Conservation (phyloP, 2,797 vertebrate genomes). For the Chaetodon trifasciatus region DNA sequence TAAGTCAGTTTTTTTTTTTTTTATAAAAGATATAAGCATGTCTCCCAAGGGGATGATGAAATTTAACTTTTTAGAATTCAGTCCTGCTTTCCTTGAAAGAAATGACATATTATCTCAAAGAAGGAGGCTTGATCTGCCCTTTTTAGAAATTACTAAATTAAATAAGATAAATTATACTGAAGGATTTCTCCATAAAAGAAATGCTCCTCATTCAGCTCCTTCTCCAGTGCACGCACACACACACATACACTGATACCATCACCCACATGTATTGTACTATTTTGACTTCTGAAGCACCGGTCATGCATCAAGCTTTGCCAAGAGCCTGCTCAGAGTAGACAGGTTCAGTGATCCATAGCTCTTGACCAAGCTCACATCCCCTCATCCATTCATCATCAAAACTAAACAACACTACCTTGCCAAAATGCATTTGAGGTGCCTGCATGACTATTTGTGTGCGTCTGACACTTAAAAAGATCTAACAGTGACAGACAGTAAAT, state of each 20-base stretch:
- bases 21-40: conserved; percentile 14
- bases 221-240: not conserved
- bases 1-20: conserved; percentile 24
- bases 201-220: not conserved
- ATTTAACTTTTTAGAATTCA: conserved; percentile 10
- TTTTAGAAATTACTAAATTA: conserved; percentile 1
- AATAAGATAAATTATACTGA: conserved; percentile 11
- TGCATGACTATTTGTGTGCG: conserved; percentile 35
- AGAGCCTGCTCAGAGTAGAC: conserved; percentile 42
- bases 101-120: conserved; percentile 9
- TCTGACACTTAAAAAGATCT: conserved; percentile 23
- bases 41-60: conserved; percentile 43
- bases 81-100: conserved; percentile 7
- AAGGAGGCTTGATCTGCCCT: not conserved
- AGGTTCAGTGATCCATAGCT: conserved; percentile 68
- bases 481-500: conserved; percentile 27
- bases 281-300: conserved; percentile 44
- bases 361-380: conserved; percentile 46
- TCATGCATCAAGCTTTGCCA: conserved; percentile 64
- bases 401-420: conserved; percentile 51
- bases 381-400: conserved; percentile 60
- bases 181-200: conserved; percentile 17
- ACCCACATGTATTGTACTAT: conserved; percentile 30
- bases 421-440: conserved; percentile 48
- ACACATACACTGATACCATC: not conserved